Base-by-base conservation (phyloP, 2,888 invertebrate species). In the Morpho helenor region DNA sequence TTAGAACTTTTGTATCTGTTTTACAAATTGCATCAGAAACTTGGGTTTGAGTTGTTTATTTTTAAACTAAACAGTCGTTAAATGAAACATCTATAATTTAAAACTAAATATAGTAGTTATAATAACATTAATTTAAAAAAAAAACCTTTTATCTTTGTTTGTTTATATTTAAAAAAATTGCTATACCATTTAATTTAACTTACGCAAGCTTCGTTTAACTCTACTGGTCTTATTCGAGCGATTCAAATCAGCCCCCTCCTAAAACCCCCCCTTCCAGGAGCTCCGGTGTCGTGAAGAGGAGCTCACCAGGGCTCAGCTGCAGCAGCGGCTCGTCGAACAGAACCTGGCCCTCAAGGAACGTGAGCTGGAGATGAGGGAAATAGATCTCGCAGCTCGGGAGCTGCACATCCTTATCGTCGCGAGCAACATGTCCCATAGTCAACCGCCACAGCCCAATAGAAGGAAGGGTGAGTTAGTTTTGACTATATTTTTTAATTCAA, bases 241-340 rank as follows among this genome's bases (percentile, higher is more conserved):
- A 2, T 8, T 43, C 9, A 47, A 7, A 43, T 6, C 9, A n/a
- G 7, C 8, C 23, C n/a, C n/a, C 7, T 9, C n/a, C 41, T n/a
- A 8, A 50, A n/a, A 50, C n/a, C 10, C 8, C 23, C 44, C 56
- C 9, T 72, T 82, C 7, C 87, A 98, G 98, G 98, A 99, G 91
- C 90, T 99, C 84, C 94, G 97, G 70, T 97, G 96, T 77, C 94
- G 98, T 74, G 98, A 99, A 86, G 98, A 98, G 84, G 97, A 98
- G 84, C 91, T 99, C 61, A 95, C 95, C 3, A 93, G 95, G 66
- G 97, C 96, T n/a, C 95, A 96, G 76, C 91, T 96, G 66, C 95
- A 97, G 76, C 98, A 98, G 83, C 92, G 95, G 69, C 93, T 96
- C 70, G 94, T 96, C 76, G 98, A 98, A 74, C 96, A 97, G 85